Conservation (phyloP, 2,113 vertebrate species). For the Callionymus lyra region DNA sequence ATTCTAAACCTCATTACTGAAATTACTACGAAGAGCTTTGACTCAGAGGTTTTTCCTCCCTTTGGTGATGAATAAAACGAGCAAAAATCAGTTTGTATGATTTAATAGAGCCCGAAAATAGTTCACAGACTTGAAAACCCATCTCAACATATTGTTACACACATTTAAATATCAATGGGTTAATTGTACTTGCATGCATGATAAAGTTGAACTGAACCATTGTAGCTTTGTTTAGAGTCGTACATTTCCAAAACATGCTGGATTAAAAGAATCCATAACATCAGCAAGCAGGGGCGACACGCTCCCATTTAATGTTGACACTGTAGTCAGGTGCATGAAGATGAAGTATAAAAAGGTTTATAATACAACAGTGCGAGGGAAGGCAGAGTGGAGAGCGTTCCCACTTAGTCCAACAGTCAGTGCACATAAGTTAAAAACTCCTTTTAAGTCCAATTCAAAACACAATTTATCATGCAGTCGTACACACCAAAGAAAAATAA, state of each 20-base stretch:
- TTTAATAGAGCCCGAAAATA: too few relatives aligned
- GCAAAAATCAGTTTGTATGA: too few relatives aligned
- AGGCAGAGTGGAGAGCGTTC: constrained; percentile 64
- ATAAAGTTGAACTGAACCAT: constrained; percentile 17
- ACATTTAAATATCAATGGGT: background rate
- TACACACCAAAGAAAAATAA: constrained; percentile 59
- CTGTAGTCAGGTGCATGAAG: constrained; percentile 70
- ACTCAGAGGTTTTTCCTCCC: too few relatives aligned
- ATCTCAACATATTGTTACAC: background rate
- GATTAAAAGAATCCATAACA: constrained; percentile 43
- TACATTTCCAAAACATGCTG: constrained; percentile 45
- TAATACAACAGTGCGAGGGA: too few relatives aligned
- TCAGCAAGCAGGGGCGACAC: constrained; percentile 58
- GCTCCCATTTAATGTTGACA: constrained; percentile 76
- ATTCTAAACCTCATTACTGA: too few relatives aligned
- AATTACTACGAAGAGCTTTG: too few relatives aligned
- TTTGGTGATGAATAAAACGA: too few relatives aligned
- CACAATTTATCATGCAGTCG: constrained; percentile 76
- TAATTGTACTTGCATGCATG: constrained; percentile 33
- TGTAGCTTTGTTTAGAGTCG: constrained; percentile 17
- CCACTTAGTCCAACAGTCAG: constrained; percentile 90
- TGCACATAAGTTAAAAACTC: constrained; percentile 80
- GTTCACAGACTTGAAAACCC: too few relatives aligned
- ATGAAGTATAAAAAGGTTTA: constrained; percentile 72
- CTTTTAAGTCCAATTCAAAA: constrained; percentile 32